Base-by-base conservation (phyloP, 2,888 invertebrate genomes). In the Chloroclystis v-ata region DNA sequence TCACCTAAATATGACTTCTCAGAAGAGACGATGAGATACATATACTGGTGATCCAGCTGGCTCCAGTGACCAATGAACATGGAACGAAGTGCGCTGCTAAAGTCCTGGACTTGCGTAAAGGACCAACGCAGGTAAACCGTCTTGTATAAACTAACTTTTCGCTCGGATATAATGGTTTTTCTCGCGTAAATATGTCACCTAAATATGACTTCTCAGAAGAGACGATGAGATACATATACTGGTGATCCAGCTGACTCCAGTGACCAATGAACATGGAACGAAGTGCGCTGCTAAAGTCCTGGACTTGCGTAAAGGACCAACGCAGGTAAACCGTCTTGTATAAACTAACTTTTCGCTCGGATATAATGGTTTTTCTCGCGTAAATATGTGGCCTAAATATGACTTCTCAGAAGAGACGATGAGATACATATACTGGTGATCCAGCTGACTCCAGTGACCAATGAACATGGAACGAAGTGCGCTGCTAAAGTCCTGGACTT, bases 201-300 rank as follows among this genome's bases (percentile, higher is more conserved):
- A n/a, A n/a, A n/a, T n/a, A n/a, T n/a, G n/a, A n/a, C n/a, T 56
- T 85, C n/a, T 78, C 85, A 0, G 65, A 72, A 5, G 51, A 68
- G 33, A 83, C 82, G 0, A 72, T 68, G 25, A 55, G 56, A 0
- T 71, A 0, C 61, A 67, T 0, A 75, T 79, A 2, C 62, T 82
- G 8, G 73, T 73, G 10, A 57, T 75, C 28, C 54, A 63, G 48
- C 76, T 81, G 0, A 56, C 67, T 50, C 76, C 81, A n/a, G n/a
- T n/a, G 0, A 56, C 67, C 0, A 69, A 61, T 25, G 51, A 37
- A 0, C 47, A 54, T 0, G 83, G 82, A 0, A 75, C 70, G 0
- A 60, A 53, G 0, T 84, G 82, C 52, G 75, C 75, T 1, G 75
- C 74, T 4, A 70, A 69, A 26, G 65, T 71, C 37, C 47, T 84